A percentile compares a stretch with the other conserved stretches of the same genome.
phyloP scores from a whole-genome alignment of 2,888 invertebrate species.

The Belgica antarctica region DNA sequence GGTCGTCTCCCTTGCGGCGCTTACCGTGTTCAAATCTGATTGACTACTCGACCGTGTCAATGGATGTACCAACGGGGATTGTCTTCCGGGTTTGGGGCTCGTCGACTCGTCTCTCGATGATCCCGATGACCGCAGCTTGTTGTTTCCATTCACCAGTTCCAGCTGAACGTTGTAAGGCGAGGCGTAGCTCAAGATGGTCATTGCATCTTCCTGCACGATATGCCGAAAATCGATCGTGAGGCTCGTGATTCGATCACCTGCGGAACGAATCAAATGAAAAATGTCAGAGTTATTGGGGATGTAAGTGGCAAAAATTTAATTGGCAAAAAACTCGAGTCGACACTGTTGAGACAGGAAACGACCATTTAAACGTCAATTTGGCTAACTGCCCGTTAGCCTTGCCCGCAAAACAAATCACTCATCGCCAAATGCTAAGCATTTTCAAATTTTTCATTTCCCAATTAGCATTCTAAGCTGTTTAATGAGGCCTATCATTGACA shows the following conservation, averaged over 20 bases:
- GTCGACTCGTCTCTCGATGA: conserved; percentile 19
- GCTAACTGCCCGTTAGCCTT: background rate
- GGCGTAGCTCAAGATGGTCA: conserved; percentile 84
- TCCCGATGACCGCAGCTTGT: conserved; percentile 44
- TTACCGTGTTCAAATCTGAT: conserved; percentile 69
- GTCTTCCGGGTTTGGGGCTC: conserved; percentile 43
- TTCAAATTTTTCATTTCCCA: background rate
- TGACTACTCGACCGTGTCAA: conserved; percentile 68
- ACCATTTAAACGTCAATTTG: conserved; percentile 6
- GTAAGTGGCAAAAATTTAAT: background rate
- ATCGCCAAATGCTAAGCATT: background rate
- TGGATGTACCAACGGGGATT: conserved; percentile 65
- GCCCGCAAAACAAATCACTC: too few relatives aligned
- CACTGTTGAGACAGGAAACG: background rate
- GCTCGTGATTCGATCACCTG: conserved; percentile 84
- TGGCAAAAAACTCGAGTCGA: too few relatives aligned
- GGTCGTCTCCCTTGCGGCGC: too few relatives aligned
- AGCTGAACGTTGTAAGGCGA: conserved; percentile 85
- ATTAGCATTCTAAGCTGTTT: background rate
- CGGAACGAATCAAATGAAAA: background rate
- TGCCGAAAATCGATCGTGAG: conserved; percentile 84
- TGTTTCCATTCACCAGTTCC: conserved; percentile 64
- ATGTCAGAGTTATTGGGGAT: background rate
- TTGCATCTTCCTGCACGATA: conserved; percentile 86
- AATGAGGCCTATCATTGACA: background rate